phyloP scores from a whole-genome alignment of 2,113 vertebrate species.

The Thalassarche chlororhynchos region DNA sequence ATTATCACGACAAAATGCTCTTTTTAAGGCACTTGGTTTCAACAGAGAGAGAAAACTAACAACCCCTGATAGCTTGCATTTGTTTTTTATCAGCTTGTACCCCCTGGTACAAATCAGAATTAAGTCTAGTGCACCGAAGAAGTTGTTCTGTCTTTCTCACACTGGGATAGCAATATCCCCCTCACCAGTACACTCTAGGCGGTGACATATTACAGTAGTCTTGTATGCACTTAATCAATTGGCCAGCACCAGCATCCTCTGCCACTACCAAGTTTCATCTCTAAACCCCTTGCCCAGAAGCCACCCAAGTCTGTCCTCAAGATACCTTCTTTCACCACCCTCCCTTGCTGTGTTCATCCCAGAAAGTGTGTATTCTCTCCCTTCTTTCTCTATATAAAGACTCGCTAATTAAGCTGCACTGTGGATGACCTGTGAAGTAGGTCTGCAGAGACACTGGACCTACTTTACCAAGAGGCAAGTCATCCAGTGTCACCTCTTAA shows the following conservation, averaged over 20 bases:
- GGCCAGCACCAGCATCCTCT: neutral
- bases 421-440: neutral
- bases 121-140: neutral
- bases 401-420: neutral
- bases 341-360: neutral
- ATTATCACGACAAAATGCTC: neutral
- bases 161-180: neutral
- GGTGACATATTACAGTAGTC: neutral
- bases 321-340: neutral
- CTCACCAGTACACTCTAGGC: neutral
- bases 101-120: neutral
- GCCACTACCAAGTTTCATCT: neutral
- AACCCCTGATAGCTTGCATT: neutral
- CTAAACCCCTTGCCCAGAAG: neutral
- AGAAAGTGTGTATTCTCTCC: neutral
- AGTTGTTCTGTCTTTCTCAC: neutral
- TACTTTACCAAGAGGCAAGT: neutral
- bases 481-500: neutral
- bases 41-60: neutral
- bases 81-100: neutral
- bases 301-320: neutral
- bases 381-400: neutral
- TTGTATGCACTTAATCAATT: neutral
- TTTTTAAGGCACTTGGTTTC: neutral
- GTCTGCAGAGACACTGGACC: neutral